Conservation (phyloP, 2,113 vertebrate genomes). For the Nothobranchius kuhntae region DNA sequence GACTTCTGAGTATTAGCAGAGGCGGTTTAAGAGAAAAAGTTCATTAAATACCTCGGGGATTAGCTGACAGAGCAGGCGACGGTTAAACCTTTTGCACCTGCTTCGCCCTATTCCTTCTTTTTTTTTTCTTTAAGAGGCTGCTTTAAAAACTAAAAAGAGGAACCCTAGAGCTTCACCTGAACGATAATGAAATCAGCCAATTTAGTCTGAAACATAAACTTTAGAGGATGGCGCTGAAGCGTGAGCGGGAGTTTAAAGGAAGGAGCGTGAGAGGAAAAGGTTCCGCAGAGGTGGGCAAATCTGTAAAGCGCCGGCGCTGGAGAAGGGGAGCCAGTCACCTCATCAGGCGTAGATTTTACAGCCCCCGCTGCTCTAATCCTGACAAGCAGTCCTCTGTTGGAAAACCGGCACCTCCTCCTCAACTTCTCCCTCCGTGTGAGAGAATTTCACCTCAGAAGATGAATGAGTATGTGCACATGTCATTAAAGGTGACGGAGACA, state of each 20-base stretch:
- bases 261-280: conserved; percentile 48
- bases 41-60: conserved; percentile 79
- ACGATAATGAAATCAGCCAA: conserved; percentile 78
- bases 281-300: conserved; percentile 69
- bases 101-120: conserved; percentile 43
- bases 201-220: conserved; percentile 74
- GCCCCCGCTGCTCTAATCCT: conserved; percentile 79
- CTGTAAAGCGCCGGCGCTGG: conserved; percentile 65
- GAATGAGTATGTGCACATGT: conserved; percentile 4
- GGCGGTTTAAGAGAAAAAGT: conserved; percentile 71
- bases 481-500: conserved; percentile 21
- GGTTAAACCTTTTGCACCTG: conserved; percentile 78
- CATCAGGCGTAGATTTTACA: conserved; percentile 80
- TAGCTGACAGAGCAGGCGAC: conserved; percentile 63
- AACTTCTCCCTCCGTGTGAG: not conserved
- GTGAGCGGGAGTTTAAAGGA: conserved; percentile 70
- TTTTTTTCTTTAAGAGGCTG: conserved; percentile 17
- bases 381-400: conserved; percentile 74
- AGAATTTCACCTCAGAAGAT: conserved; percentile 3
- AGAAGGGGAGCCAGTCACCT: conserved; percentile 75
- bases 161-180: conserved; percentile 72
- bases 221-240: conserved; percentile 49
- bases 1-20: conserved; percentile 59
- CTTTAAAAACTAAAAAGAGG: conserved; percentile 32
- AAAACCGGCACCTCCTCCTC: conserved; percentile 35